Percentiles rank a stretch among this genome's conserved stretches.
These are phyloP conservation scores for Mohoua ochrocephala DNA, from an alignment of 2,113 vertebrate genomes.

Conservation along the genomic window DNA sequence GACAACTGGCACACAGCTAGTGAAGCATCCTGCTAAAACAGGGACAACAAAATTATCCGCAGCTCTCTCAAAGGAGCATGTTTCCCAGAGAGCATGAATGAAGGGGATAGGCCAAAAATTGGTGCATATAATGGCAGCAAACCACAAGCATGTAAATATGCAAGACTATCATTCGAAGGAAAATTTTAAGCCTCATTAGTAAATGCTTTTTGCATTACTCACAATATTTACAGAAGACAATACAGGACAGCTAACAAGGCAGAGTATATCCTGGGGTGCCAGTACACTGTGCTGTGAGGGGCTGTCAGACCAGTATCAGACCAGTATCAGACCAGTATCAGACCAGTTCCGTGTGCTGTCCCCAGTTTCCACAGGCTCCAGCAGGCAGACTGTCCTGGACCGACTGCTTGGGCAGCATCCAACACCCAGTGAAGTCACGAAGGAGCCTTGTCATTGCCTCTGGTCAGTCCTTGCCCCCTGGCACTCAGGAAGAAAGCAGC, in stretches of 20 bases:
- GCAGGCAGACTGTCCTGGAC: background rate
- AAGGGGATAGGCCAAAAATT: background rate
- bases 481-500: background rate
- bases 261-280: background rate
- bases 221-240: slow-evolving; percentile 17
- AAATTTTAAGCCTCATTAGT: slow-evolving; percentile 26
- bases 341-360: background rate
- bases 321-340: background rate
- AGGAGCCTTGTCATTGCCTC: background rate
- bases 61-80: background rate
- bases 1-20: background rate
- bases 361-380: background rate
- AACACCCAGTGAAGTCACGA: background rate
- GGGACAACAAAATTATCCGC: background rate
- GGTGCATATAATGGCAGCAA: slow-evolving; percentile 1
- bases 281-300: background rate
- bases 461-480: background rate
- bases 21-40: background rate
- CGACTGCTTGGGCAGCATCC: background rate
- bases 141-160: slow-evolving; percentile 10
- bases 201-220: slow-evolving; percentile 22
- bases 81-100: background rate
- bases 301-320: background rate
- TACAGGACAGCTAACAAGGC: background rate
- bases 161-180: background rate